Evolutionary conservation across 1,140 invertebrate genomes (phyloP).

Genomic region (Pogonus chalceus): DNA sequence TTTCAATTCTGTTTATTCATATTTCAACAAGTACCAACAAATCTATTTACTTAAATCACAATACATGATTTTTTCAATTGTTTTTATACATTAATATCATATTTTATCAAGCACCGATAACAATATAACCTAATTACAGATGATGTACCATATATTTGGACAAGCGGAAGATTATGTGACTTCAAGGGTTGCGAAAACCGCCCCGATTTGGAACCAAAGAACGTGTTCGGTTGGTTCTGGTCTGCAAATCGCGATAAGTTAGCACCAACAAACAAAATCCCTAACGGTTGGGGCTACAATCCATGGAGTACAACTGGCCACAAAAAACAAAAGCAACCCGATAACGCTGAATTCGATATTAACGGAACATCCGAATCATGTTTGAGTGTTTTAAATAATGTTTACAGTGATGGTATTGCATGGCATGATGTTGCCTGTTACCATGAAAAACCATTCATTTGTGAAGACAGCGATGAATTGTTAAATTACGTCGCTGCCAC

Average conservation of each 20-base stretch:
- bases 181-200: constrained; percentile 85
- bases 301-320: constrained; percentile 83
- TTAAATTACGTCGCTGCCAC: constrained; percentile 72
- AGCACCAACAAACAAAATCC: constrained; percentile 66
- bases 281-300: constrained; percentile 61
- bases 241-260: constrained; percentile 82
- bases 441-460: constrained; percentile 81
- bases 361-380: constrained; percentile 81
- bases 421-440: constrained; percentile 91
- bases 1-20: too few relatives aligned
- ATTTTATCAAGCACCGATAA: too few relatives aligned
- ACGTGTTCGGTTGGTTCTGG: constrained; percentile 86
- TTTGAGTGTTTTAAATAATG: constrained; percentile 76
- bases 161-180: constrained; percentile 79
- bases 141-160: constrained; percentile 88
- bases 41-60: too few relatives aligned
- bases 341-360: constrained; percentile 86
- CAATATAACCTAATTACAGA: too few relatives aligned
- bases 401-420: constrained; percentile 82
- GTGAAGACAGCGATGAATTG: constrained; percentile 79
- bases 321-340: constrained; percentile 77
- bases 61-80: too few relatives aligned
- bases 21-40: too few relatives aligned
- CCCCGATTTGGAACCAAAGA: constrained; percentile 75
- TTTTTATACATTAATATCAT: too few relatives aligned